Conservation (phyloP, 23 tunicate genomes). For the Styela plicata region DNA sequence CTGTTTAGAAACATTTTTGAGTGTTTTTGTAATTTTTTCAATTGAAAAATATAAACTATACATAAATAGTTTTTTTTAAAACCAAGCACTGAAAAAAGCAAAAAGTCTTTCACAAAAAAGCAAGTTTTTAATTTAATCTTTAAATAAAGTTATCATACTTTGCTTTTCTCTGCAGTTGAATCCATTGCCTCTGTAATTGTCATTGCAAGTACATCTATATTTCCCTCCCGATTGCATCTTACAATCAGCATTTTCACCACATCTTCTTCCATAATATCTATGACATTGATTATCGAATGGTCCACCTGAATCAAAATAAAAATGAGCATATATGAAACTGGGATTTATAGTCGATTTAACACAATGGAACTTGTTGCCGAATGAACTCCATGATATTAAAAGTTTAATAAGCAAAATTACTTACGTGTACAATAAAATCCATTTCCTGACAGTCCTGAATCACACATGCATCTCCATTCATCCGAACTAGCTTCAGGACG, state of each 20-base stretch:
- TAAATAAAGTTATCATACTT: too few relatives aligned
- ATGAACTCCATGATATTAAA: too few relatives aligned
- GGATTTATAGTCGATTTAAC: too few relatives aligned
- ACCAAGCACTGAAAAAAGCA: too few relatives aligned
- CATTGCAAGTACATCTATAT: conserved; percentile 14
- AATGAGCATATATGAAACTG: neutral
- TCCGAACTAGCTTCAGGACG: neutral
- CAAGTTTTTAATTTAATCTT: too few relatives aligned
- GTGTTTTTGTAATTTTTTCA: too few relatives aligned
- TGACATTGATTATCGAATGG: conserved; percentile 8
- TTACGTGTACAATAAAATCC: conserved; percentile 13
- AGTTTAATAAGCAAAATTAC: too few relatives aligned
- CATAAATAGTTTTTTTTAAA: too few relatives aligned
- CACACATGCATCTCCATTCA: conserved; percentile 3
- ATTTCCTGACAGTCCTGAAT: conserved; percentile 14
- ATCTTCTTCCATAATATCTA: conserved; percentile 6
- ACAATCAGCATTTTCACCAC: conserved; percentile 12
- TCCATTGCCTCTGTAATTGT: conserved; percentile 24
- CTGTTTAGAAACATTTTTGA: too few relatives aligned
- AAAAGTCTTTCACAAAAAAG: too few relatives aligned
- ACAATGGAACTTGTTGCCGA: too few relatives aligned
- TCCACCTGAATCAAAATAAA: conserved; percentile 2
- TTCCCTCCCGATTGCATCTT: neutral
- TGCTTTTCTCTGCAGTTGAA: conserved; percentile 17
- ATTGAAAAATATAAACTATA: too few relatives aligned